Evolutionary conservation across 2,797 vertebrate genomes (phyloP), one percentile per base, ranked within the genome.

Genomic region (Vespertilio murinus): DNA sequence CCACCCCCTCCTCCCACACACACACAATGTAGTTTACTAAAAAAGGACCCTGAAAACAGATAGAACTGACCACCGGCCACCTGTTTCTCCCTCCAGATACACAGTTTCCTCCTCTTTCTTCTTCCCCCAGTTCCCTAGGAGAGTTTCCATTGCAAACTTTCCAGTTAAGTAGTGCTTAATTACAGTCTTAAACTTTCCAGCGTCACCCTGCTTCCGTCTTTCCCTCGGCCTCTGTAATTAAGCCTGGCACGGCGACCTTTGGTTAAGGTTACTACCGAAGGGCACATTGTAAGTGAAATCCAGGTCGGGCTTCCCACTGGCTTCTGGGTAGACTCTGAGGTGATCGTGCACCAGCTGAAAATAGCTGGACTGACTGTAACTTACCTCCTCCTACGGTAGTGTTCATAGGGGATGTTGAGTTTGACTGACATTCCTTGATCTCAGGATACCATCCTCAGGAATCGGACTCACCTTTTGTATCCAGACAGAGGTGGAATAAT

Each of bases 101-200:
- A 25, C 64, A 56, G 35, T 82, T 81, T 84, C 64, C 49, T 92
- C 38, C 42, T 79, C 65, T 85, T 83, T 61, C 30, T 88, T 47
- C 79, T 56, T 84, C 67, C 56, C 70, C 69, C 28, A 2, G 54
- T 88, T 96, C 75, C 90, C 93, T 93, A 23, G 80, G 89, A 96
- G 93, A 97, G 59, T 94, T 96, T 97, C 96, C 96, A 91, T 8
- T 79, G 78, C 65, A 88, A 45, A 30, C 20, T 94, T 94, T 94
- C 30, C 67, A 49, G 71, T 85, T 96, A 94, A 96, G 93, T 73
- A 85, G 89, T 11, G 28, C 71, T 82, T 96, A 94, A 95, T 95
- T 90, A 83, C 84, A 93, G 59, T n/a, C 89, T 91, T 91, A 70
- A 75, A 90, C 47, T 93, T 91, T 94, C 91, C 77, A 79, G 49